These are phyloP conservation scores for Jacana jacana DNA, from an alignment of 2,113 vertebrate species.

Conservation along the genomic window DNA sequence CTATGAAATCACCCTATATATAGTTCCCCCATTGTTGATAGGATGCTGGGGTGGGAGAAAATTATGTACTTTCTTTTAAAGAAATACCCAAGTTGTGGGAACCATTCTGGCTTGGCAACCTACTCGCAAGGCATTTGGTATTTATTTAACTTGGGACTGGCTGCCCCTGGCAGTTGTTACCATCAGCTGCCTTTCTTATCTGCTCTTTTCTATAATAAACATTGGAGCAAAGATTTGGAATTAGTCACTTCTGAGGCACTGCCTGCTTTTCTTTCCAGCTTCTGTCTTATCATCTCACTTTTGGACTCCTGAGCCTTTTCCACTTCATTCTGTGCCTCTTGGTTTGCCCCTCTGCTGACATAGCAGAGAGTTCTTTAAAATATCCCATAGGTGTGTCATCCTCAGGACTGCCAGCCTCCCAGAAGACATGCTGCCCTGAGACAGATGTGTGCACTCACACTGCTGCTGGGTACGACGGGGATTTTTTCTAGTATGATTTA, in stretches of 20 bases:
- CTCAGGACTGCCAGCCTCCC: neutral
- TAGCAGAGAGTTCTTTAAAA: neutral
- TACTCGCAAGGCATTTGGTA: slow-evolving; percentile 8
- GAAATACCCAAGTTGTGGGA: slow-evolving; percentile 12
- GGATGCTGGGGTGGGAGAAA: neutral
- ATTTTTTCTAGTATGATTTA: neutral
- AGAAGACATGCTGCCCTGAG: neutral
- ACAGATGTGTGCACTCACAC: neutral
- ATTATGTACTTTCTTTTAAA: neutral
- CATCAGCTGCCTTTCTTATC: slow-evolving; percentile 39
- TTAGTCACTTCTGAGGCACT: slow-evolving; percentile 21
- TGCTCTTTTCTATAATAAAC: slow-evolving; percentile 51
- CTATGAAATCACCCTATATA: neutral
- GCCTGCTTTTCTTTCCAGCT: neutral
- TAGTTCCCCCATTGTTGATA: neutral
- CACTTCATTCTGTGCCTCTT: neutral
- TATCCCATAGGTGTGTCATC: neutral
- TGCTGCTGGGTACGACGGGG: neutral
- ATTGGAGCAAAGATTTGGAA: slow-evolving; percentile 12
- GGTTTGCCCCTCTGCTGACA: neutral
- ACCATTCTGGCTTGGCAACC: slow-evolving; percentile 3
- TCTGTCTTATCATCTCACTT: neutral
- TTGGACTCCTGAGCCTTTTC: neutral
- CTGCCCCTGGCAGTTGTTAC: slow-evolving; percentile 34
- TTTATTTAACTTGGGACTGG: slow-evolving; percentile 43